A percentile compares a stretch with the other conserved stretches of the same genome.
Conservation (phyloP, 2,113 vertebrate genomes). For the Coreoperca whiteheadi region DNA sequence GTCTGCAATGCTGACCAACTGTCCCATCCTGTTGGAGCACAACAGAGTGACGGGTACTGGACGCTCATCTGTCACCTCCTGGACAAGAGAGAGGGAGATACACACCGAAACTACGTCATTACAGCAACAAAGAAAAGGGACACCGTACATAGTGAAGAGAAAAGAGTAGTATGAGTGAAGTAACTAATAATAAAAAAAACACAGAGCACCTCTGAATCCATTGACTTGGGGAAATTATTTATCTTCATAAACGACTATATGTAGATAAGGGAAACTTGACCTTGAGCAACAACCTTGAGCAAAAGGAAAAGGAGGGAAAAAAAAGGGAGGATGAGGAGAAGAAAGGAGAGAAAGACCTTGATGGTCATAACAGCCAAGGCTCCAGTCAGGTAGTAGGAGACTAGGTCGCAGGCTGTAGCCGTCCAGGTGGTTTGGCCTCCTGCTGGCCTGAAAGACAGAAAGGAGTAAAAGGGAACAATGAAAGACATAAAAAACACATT, state of each 20-base stretch:
- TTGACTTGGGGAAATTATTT: neutral
- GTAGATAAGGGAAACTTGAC: neutral
- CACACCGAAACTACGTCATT: neutral
- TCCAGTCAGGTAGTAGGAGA: conserved; percentile 86
- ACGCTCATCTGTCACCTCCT: conserved; percentile 80
- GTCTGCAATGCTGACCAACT: conserved; percentile 87
- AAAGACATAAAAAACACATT: neutral
- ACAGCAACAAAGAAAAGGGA: neutral
- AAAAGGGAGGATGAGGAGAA: neutral
- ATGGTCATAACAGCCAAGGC: conserved; percentile 84
- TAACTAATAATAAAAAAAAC: neutral
- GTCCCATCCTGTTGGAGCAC: conserved; percentile 83
- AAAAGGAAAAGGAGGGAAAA: neutral
- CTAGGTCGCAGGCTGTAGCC: conserved; percentile 90
- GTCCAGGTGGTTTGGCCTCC: conserved; percentile 92
- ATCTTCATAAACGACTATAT: neutral
- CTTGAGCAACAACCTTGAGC: neutral
- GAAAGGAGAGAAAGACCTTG: conserved; percentile 83
- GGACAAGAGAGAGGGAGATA: conserved; percentile 2
- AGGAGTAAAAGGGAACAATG: neutral
- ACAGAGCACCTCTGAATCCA: neutral
- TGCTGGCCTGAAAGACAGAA: conserved; percentile 84
- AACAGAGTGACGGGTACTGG: conserved; percentile 88
- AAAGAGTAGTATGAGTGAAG: neutral
- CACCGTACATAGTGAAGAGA: neutral